Evolutionary conservation across 2,888 invertebrate genomes (phyloP).

Genomic region (Dynastes maya): DNA sequence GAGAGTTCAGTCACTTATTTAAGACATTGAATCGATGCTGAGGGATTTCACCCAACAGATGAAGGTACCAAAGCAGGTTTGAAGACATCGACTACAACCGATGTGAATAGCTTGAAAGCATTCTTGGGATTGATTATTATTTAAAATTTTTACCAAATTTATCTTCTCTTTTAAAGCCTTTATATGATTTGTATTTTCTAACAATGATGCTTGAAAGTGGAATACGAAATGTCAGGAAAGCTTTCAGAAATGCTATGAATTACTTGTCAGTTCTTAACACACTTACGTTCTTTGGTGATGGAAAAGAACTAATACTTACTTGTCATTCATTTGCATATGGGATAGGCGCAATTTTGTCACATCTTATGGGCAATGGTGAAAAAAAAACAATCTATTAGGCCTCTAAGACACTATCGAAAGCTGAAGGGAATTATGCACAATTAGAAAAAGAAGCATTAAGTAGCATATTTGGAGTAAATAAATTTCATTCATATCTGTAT

Average conservation of each 20-base stretch:
- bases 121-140: too few relatives aligned
- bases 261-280: constrained; percentile 5
- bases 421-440: constrained; percentile 46
- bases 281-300: background rate
- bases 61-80: too few relatives aligned
- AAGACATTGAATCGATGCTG: too few relatives aligned
- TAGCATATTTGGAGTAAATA: constrained; percentile 23
- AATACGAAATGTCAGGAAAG: too few relatives aligned
- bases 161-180: too few relatives aligned
- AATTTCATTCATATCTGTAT: constrained; percentile 39
- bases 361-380: constrained; percentile 4
- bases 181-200: too few relatives aligned
- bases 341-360: constrained; percentile 19
- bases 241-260: background rate
- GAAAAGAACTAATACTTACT: constrained; percentile 8
- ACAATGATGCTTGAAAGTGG: background rate
- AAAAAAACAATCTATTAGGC: constrained; percentile 52
- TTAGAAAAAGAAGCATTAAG: constrained; percentile 54
- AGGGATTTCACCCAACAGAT: too few relatives aligned
- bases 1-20: too few relatives aligned
- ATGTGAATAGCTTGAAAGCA: too few relatives aligned
- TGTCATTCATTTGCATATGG: constrained; percentile 30
- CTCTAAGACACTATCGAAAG: constrained; percentile 44
- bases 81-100: too few relatives aligned
- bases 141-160: too few relatives aligned